Conservation (phyloP, 2,888 invertebrate species). For the Microctonus hyperodae region DNA sequence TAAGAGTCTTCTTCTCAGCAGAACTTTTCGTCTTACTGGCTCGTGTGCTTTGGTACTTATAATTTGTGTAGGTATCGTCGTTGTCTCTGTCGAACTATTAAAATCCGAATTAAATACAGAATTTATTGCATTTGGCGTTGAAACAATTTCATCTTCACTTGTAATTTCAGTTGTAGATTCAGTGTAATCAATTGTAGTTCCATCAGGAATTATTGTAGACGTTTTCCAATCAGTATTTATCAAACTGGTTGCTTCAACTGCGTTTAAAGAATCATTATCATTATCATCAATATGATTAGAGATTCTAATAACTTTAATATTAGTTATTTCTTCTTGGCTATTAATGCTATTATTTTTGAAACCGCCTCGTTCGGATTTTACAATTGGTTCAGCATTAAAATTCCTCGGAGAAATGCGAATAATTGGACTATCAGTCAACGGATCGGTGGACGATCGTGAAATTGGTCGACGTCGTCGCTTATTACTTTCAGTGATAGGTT, state of each 20-base stretch:
- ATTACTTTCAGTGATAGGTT: conserved; percentile 4
- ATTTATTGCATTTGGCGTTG: conserved; percentile 11
- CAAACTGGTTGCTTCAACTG: neutral
- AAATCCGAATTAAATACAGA: neutral
- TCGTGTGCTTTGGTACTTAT: conserved; percentile 26
- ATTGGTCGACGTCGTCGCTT: conserved; percentile 10
- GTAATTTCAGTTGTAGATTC: conserved; percentile 14
- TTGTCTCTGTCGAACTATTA: neutral
- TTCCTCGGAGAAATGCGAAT: conserved; percentile 42
- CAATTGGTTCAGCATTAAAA: conserved; percentile 11
- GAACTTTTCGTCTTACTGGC: conserved; percentile 41
- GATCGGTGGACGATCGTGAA: conserved; percentile 13
- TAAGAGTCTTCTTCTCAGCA: conserved; percentile 45
- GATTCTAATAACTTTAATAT: conserved; percentile 45
- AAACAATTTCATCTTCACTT: conserved; percentile 15
- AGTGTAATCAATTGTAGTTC: conserved; percentile 4
- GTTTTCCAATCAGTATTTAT: conserved; percentile 1
- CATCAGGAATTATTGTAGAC: neutral
- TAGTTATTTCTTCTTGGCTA: conserved; percentile 40
- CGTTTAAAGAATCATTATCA: conserved; percentile 33
- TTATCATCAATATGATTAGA: conserved; percentile 23
- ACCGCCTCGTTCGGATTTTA: conserved; percentile 23
- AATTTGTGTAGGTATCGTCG: neutral
- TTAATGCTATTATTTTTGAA: conserved; percentile 32
- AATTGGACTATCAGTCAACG: conserved; percentile 44